Conservation (phyloP, 2,888 invertebrate species). For the Aphidius colemani region DNA sequence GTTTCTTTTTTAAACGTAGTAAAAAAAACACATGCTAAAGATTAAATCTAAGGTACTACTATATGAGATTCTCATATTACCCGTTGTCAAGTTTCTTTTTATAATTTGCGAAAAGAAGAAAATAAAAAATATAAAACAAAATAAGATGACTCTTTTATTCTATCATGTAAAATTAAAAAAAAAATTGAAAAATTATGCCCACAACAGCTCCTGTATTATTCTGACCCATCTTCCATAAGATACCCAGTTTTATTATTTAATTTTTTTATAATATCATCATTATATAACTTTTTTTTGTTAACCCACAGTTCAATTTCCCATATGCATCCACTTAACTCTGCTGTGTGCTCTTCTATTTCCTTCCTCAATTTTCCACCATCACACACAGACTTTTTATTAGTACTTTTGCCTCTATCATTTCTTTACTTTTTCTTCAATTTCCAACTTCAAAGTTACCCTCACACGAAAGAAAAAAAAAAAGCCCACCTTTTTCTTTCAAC, state of each 20-base stretch:
- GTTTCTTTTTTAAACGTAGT: slow-evolving; percentile 47
- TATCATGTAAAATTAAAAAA: neutral
- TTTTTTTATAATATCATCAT: neutral
- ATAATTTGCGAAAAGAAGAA: slow-evolving; percentile 20
- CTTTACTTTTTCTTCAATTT: slow-evolving; percentile 1
- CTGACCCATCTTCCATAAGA: slow-evolving; percentile 24
- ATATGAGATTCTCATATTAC: slow-evolving; percentile 57
- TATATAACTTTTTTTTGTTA: too few relatives aligned
- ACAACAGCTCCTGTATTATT: slow-evolving; percentile 53
- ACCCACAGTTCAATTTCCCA: too few relatives aligned
- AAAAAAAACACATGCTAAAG: slow-evolving; percentile 43
- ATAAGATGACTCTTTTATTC: slow-evolving; percentile 18
- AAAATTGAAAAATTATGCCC: neutral
- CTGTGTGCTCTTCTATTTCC: neutral
- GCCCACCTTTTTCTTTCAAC: slow-evolving; percentile 24
- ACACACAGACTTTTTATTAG: slow-evolving; percentile 1
- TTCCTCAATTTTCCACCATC: slow-evolving; percentile 2
- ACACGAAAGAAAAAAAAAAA: too few relatives aligned
- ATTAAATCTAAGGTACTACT: slow-evolving; percentile 56
- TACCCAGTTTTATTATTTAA: slow-evolving; percentile 21
- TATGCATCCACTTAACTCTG: slow-evolving; percentile 1
- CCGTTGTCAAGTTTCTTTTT: slow-evolving; percentile 30
- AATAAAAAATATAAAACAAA: neutral
- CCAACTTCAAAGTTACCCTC: neutral
- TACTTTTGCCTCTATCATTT: slow-evolving; percentile 6